These are phyloP conservation scores for Hyperoodon ampullatus DNA, from an alignment of 2,113 vertebrate species.

Conservation along the genomic window DNA sequence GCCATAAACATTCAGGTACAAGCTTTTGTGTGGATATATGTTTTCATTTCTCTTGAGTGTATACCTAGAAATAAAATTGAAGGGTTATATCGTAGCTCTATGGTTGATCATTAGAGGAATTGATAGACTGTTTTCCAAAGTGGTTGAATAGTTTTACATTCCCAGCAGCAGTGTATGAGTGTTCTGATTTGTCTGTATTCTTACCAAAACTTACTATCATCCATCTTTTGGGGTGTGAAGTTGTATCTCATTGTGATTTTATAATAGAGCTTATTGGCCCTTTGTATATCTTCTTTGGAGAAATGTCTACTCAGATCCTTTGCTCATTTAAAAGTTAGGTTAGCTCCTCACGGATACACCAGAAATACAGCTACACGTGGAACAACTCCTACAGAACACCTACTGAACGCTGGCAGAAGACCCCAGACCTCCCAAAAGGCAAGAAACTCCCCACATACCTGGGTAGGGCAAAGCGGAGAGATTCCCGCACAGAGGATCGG, in stretches of 20 bases:
- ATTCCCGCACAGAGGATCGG: too few species aligned
- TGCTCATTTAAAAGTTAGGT: neutral
- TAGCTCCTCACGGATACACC: too few species aligned
- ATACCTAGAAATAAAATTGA: neutral
- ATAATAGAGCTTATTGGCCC: neutral
- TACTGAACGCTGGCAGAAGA: too few species aligned
- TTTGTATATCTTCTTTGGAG: neutral
- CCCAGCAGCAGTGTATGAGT: neutral
- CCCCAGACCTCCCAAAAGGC: too few species aligned
- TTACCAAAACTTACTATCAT: neutral
- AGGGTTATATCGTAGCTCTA: neutral
- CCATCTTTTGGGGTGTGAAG: neutral
- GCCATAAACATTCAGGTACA: neutral
- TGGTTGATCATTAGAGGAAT: neutral
- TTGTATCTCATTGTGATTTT: neutral
- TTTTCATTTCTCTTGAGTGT: neutral
- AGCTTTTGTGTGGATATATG: neutral
- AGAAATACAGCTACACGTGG: too few species aligned
- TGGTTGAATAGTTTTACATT: neutral
- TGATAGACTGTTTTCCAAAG: neutral
- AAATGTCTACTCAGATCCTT: neutral
- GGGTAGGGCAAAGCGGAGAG: too few species aligned
- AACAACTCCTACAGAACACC: too few species aligned
- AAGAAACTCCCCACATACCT: too few species aligned
- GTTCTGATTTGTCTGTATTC: neutral